Conservation (phyloP, 2,797 vertebrate species). For the Spinibarbus caldwelli region DNA sequence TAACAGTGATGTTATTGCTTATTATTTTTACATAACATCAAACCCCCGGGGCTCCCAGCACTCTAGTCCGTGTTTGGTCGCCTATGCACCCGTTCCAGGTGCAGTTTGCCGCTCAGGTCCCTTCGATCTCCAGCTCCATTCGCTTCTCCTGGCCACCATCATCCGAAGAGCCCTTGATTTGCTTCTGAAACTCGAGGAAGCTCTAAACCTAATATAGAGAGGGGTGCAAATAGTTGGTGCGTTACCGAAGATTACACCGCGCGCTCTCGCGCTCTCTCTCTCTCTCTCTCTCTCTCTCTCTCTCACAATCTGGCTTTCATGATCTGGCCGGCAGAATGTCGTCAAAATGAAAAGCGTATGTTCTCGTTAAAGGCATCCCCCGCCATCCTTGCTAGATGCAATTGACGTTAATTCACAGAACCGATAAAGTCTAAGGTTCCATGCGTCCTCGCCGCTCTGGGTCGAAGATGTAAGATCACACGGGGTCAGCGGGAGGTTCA, state of each 20-base stretch:
- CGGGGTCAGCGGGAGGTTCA: conserved; percentile 75
- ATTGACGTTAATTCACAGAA: conserved; percentile 75
- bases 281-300: conserved; percentile 22
- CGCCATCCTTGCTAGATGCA: conserved; percentile 66
- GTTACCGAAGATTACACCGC: conserved; percentile 45
- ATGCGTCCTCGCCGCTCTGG: conserved; percentile 55
- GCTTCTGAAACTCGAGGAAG: conserved; percentile 42
- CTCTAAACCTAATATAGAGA: conserved; percentile 30
- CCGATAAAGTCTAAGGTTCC: conserved; percentile 72
- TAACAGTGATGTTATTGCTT: neutral
- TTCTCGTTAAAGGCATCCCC: conserved; percentile 65
- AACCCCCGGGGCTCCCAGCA: neutral
- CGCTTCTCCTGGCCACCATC: neutral
- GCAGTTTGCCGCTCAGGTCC: neutral
- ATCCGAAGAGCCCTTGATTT: neutral
- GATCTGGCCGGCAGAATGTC: conserved; percentile 54
- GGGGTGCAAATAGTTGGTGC: conserved; percentile 44
- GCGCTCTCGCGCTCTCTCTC: neutral
- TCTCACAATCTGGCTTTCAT: conserved; percentile 46
- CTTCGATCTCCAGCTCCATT: neutral
- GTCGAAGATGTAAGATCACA: conserved; percentile 76
- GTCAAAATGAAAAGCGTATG: conserved; percentile 78
- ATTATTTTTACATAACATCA: neutral
- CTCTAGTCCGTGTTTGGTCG: neutral
- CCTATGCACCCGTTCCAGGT: neutral